Percentiles rank a stretch among this genome's conserved stretches.
These are phyloP conservation scores for Daktulosphaira vitifoliae DNA, from an alignment of 1,140 invertebrate species.

Conservation along the genomic window DNA sequence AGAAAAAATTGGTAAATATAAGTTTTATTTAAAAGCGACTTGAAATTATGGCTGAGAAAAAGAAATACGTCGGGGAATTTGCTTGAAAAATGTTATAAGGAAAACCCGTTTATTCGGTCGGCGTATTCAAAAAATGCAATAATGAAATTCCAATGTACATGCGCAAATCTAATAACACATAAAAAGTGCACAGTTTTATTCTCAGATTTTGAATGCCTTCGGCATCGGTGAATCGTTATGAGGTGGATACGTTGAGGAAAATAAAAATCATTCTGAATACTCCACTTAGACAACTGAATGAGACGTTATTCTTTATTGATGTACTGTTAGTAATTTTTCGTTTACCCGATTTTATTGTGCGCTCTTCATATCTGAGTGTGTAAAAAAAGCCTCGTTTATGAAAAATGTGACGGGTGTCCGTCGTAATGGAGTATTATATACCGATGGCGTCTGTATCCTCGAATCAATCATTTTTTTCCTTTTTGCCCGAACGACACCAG, in stretches of 20 bases:
- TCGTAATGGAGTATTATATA: constrained; percentile 31
- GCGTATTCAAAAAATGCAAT: no score
- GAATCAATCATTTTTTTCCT: constrained; percentile 24
- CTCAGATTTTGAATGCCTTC: constrained; percentile 10
- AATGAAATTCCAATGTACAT: not conserved
- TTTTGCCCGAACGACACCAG: not conserved
- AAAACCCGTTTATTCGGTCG: no score
- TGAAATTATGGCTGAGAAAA: no score
- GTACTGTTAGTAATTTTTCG: constrained; percentile 7
- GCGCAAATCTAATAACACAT: constrained; percentile 27
- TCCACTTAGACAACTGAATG: not conserved
- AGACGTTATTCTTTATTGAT: not conserved
- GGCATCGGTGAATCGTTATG: not conserved
- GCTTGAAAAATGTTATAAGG: no score
- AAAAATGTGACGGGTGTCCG: constrained; percentile 32
- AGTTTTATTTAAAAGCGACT: no score
- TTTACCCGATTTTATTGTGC: no score
- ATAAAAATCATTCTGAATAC: constrained; percentile 21
- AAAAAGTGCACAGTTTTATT: constrained; percentile 1
- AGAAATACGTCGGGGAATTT: no score
- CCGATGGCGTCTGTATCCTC: constrained; percentile 13
- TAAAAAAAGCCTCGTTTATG: not conserved
- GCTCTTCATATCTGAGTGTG: not conserved
- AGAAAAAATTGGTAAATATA: no score
- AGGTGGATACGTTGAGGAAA: not conserved